phyloP scores from a whole-genome alignment of 2,888 invertebrate species.

The Petrolisthes cinctipes region DNA sequence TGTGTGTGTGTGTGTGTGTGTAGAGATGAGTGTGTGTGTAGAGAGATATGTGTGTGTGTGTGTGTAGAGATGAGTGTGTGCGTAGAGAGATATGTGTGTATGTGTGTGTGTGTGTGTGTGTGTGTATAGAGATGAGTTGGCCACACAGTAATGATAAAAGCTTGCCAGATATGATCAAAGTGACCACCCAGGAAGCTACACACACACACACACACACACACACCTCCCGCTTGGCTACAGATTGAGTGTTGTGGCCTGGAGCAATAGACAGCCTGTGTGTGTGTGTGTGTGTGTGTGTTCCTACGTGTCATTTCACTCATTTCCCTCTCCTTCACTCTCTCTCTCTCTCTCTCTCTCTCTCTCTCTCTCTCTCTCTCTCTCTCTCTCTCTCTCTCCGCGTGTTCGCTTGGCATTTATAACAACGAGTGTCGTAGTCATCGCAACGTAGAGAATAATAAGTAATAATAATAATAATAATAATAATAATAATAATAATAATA shows the following conservation, averaged over 20 bases:
- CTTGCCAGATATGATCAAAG: neutral
- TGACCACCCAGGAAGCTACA: neutral
- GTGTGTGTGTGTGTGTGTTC: neutral
- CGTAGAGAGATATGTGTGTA: neutral
- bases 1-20: too few relatives aligned
- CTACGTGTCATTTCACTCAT: neutral
- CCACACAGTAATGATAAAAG: neutral
- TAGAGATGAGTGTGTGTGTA: too few relatives aligned
- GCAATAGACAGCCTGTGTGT: neutral
- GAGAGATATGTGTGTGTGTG: neutral
- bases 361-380: neutral
- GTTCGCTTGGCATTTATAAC: neutral
- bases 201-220: neutral
- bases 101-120: neutral
- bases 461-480: too few relatives aligned
- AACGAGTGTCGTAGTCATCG: too few relatives aligned
- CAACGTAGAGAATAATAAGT: too few relatives aligned
- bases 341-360: neutral
- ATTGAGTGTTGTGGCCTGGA: neutral
- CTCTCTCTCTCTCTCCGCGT: conserved; percentile 5
- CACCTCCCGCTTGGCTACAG: too few relatives aligned
- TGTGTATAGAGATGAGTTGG: too few relatives aligned
- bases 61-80: neutral
- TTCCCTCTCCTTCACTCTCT: neutral
- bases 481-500: too few relatives aligned